Percentiles rank a stretch among this genome's conserved stretches.
These are phyloP conservation scores for Seira sanloemensis DNA, from an alignment of 2,888 invertebrate species.

Conservation along the genomic window DNA sequence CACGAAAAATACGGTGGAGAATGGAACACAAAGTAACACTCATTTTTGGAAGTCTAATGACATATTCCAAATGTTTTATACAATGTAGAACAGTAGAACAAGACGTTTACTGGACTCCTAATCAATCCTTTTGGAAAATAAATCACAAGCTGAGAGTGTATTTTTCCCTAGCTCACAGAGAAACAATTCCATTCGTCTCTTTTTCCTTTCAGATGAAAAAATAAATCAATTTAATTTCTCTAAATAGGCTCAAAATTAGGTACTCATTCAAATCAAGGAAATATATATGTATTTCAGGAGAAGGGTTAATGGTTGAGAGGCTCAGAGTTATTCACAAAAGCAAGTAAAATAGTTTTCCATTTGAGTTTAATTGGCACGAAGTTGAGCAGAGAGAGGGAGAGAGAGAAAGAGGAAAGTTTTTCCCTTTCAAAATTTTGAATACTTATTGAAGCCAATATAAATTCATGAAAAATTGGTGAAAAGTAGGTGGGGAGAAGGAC, in stretches of 20 bases:
- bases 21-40: not conserved
- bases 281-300: too few species aligned
- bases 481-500: not conserved
- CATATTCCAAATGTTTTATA: not conserved
- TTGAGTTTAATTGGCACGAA: not conserved
- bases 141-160: not conserved
- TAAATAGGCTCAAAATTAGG: conserved; percentile 3
- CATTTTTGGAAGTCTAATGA: conserved; percentile 7
- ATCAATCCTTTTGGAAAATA: not conserved
- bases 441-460: not conserved
- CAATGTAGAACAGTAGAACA: not conserved
- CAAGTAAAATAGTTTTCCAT: not conserved
- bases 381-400: too few species aligned
- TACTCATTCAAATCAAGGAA: not conserved
- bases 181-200: not conserved
- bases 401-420: not conserved
- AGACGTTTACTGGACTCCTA: not conserved
- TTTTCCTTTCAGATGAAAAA: not conserved
- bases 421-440: not conserved
- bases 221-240: not conserved
- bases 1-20: conserved; percentile 2
- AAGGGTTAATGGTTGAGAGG: not conserved
- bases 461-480: conserved; percentile 7
- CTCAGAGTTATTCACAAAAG: not conserved
- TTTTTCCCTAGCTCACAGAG: conserved; percentile 4